These are phyloP conservation scores for Argya squamiceps DNA, from an alignment of 2,797 vertebrate species.

Conservation along the genomic window DNA sequence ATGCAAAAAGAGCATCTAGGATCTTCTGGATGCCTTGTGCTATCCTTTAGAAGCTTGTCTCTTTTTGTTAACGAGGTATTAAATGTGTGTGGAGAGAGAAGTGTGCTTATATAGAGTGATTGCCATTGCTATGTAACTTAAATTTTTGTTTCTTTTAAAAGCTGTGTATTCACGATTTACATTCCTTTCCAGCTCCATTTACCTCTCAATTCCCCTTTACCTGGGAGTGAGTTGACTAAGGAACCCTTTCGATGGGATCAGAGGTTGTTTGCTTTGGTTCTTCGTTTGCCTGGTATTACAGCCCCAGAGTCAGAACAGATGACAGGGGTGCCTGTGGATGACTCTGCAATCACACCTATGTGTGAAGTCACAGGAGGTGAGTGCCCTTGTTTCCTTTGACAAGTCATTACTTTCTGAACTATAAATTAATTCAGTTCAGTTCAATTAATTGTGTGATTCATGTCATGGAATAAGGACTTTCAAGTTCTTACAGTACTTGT, in stretches of 20 bases:
- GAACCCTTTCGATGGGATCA: constrained; percentile 99
- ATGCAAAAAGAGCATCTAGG: not conserved
- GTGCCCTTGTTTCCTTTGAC: not conserved
- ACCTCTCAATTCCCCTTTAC: constrained; percentile 93
- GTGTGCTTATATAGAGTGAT: not conserved
- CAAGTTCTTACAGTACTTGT: not conserved
- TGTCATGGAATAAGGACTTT: not conserved
- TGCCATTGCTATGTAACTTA: not conserved
- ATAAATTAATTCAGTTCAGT: not conserved
- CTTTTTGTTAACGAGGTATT: not conserved
- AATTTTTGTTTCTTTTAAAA: not conserved
- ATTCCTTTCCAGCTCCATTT: constrained; percentile 87
- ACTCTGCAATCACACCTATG: constrained; percentile 96
- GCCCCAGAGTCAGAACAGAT: constrained; percentile 87
- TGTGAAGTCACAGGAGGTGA: constrained; percentile 96
- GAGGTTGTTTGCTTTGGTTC: constrained; percentile 91
- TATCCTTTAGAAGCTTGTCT: not conserved
- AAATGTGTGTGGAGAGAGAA: not conserved
- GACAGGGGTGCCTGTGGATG: constrained; percentile 88
- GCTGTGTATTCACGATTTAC: not conserved
- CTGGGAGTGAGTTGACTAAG: constrained; percentile 96
- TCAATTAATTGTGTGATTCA: not conserved
- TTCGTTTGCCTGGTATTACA: constrained; percentile 89
- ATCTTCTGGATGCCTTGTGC: not conserved
- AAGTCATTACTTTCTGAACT: not conserved